A percentile compares a stretch with the other conserved stretches of the same genome.
phyloP scores from a whole-genome alignment of 1,140 invertebrate genomes.

The Brachionus koreanus region DNA sequence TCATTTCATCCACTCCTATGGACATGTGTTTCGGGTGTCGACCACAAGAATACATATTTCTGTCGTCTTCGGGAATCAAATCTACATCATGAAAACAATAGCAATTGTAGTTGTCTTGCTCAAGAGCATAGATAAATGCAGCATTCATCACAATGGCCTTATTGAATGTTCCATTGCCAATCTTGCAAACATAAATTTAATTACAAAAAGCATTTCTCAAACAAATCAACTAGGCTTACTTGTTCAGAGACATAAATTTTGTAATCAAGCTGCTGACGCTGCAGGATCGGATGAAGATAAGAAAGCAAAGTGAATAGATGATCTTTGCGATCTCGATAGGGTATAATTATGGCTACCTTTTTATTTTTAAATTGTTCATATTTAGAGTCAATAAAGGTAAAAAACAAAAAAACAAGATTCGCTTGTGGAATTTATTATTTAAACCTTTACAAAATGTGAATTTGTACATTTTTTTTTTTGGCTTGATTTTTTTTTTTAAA shows the following conservation, averaged over 20 bases:
- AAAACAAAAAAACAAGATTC: neutral
- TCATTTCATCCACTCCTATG: conserved; percentile 70
- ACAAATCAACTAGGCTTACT: conserved; percentile 49
- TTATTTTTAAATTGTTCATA: too few relatives aligned
- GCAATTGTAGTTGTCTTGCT: conserved; percentile 76
- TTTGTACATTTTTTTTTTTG: neutral
- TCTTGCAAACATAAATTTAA: conserved; percentile 56
- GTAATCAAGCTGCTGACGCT: conserved; percentile 81
- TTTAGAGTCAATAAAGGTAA: neutral
- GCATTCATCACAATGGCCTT: conserved; percentile 45
- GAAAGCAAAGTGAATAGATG: conserved; percentile 77
- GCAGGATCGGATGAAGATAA: conserved; percentile 83
- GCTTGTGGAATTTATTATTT: conserved; percentile 1
- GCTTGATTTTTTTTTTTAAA: neutral
- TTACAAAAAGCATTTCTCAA: neutral
- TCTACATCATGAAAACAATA: conserved; percentile 83
- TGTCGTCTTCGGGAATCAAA: conserved; percentile 63
- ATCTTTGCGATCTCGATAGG: conserved; percentile 74
- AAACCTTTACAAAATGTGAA: neutral
- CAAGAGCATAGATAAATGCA: conserved; percentile 54
- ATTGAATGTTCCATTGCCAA: conserved; percentile 71
- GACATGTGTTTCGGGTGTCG: conserved; percentile 67
- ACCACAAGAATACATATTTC: conserved; percentile 66
- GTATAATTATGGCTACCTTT: conserved; percentile 75
- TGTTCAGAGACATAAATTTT: conserved; percentile 87